Evolutionary conservation across 2,797 vertebrate genomes (phyloP).

Genomic region (Malurus leucopterus): DNA sequence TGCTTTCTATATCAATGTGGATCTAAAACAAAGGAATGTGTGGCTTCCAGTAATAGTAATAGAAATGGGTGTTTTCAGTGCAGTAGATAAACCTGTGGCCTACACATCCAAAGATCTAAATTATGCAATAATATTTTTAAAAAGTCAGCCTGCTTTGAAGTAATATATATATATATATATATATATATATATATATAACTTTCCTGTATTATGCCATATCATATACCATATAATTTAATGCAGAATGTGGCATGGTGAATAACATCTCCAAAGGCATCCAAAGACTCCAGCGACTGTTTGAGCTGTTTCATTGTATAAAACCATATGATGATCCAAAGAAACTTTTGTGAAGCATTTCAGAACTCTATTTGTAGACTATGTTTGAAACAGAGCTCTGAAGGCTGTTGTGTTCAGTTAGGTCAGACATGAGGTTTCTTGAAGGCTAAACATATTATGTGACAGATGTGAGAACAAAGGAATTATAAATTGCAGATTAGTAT

Average conservation of each 20-base stretch:
- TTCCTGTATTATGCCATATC: neutral
- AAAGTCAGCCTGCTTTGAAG: neutral
- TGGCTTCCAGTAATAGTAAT: neutral
- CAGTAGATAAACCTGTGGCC: neutral
- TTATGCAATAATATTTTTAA: neutral
- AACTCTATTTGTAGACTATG: neutral
- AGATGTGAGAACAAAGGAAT: neutral
- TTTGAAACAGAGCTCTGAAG: neutral
- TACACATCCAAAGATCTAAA: neutral
- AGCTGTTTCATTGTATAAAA: neutral
- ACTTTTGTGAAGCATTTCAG: neutral
- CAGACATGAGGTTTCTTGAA: neutral
- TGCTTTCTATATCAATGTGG: neutral
- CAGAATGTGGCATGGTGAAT: neutral
- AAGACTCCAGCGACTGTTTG: neutral
- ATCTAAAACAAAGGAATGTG: neutral
- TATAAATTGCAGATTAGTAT: neutral
- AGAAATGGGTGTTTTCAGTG: fast-evolving
- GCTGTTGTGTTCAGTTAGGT: neutral
- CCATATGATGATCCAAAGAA: neutral
- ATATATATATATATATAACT: neutral
- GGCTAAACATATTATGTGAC: neutral
- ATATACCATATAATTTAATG: neutral
- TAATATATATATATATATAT: neutral
- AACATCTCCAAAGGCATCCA: neutral